Evolutionary conservation across 2,888 invertebrate species (phyloP), one percentile per base, ranked within the genome.

Genomic region (Parasteatoda lunata): DNA sequence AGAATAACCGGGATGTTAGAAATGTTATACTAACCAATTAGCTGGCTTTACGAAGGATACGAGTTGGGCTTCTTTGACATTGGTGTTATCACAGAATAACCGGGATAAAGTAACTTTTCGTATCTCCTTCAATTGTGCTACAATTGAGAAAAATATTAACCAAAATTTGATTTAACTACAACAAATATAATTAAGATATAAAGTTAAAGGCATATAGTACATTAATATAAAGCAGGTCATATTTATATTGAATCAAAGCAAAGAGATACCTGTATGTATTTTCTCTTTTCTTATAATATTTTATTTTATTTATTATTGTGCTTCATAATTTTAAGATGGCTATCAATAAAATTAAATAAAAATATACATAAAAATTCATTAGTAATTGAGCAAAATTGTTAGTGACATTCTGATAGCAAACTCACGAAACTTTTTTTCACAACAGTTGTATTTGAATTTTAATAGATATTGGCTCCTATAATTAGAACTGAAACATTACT

Each of bases 121-220:
- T 3, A 90, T 89, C 80, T 90, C 89, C 13, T 75, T 77, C 30
- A 90, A 66, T 85, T 90, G 90, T 4, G 76, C 90, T 89, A 49
- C 48, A 59, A 59, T 13, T 59, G 8, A 7, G n/a, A 13, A 7
- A 59, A 59, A 59, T 59, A 8, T 13, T 13, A 13, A 59, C 6
- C 13, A 13, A 59, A n/a, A 13, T 59, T 59, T 7, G n/a, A 59
- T 59, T 59, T 59, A 13, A 13, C 59, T 8, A 13, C 9, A 11
- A 13, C 9, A 59, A 59, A 59, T 13, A 59, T 59, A 13, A 13
- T 59, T 59, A 59, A 52, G 13, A n/a, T n/a, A n/a, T n/a, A n/a
- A n/a, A 30, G 2, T 30, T 30, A 30, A 30, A 30, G 30, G 2
- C 30, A 30, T 30, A 30, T 59, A 59, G 64, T 59, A 11, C n/a